Percentiles rank a stretch among this genome's conserved stretches.
Evolutionary conservation across 2,888 invertebrate genomes (phyloP).

Genomic region (Rutpela maculata): DNA sequence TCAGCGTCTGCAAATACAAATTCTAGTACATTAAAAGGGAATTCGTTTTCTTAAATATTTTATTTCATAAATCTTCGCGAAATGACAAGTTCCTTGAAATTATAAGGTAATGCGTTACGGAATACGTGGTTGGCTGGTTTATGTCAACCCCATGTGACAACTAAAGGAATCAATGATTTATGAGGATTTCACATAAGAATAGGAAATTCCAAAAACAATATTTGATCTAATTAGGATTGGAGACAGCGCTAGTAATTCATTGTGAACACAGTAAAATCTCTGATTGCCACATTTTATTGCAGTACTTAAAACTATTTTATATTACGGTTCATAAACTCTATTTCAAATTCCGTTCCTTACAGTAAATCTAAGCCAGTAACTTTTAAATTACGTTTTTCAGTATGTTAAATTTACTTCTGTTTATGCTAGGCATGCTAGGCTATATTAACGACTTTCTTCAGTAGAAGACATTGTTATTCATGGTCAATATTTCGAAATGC

Average conservation of each 20-base stretch:
- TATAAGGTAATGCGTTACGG: neutral
- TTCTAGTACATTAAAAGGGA: neutral
- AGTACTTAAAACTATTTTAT: neutral
- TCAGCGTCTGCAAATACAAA: neutral
- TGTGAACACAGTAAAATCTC: neutral
- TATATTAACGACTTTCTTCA: neutral
- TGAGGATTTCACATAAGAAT: neutral
- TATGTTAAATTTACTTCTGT: neutral
- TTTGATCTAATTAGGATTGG: neutral
- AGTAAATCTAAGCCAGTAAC: neutral
- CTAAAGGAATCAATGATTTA: slow-evolving; percentile 3
- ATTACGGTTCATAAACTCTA: neutral
- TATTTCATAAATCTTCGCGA: neutral
- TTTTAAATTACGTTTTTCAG: neutral
- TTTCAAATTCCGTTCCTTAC: neutral
- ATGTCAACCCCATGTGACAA: neutral
- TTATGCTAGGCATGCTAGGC: neutral
- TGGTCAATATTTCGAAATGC: neutral
- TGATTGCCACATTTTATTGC: neutral
- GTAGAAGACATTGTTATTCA: neutral
- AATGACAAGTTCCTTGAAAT: neutral
- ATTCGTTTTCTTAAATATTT: neutral
- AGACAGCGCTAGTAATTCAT: neutral
- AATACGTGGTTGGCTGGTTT: slow-evolving; percentile 2
- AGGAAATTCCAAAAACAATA: neutral